Evolutionary conservation across 1,140 invertebrate species (phyloP).

Genomic region (Tetramorium parvispinum): DNA sequence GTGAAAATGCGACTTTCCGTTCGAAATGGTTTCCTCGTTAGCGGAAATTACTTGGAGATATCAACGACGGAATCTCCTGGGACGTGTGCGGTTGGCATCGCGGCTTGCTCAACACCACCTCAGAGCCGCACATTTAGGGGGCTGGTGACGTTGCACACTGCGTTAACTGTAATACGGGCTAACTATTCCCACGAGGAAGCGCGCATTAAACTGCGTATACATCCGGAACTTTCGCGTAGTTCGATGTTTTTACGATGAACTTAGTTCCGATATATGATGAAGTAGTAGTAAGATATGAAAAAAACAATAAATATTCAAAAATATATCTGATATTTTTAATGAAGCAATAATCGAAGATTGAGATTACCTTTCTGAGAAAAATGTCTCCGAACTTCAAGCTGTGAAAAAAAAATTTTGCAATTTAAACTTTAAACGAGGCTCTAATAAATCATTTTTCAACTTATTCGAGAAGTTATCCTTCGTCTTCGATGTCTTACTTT

Average conservation of each 20-base stretch:
- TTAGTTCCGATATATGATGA: not conserved
- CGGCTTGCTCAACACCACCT: slow-evolving; percentile 52
- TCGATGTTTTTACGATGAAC: too few relatives aligned
- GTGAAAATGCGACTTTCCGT: slow-evolving; percentile 53
- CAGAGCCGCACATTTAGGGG: slow-evolving; percentile 54
- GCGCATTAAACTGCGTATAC: slow-evolving; percentile 22
- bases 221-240: slow-evolving; percentile 2
- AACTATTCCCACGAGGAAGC: slow-evolving; percentile 46
- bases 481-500: not conserved
- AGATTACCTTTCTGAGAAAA: not conserved
- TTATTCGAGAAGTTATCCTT: not conserved
- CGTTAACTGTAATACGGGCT: slow-evolving; percentile 55
- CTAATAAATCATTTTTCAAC: not conserved
- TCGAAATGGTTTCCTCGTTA: slow-evolving; percentile 59
- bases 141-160: slow-evolving; percentile 35
- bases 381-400: not conserved
- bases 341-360: not conserved
- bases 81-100: slow-evolving; percentile 50
- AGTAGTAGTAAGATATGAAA: not conserved
- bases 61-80: slow-evolving; percentile 53
- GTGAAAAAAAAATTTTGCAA: not conserved
- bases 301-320: not conserved
- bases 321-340: not conserved
- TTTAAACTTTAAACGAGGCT: not conserved
- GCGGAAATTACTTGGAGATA: slow-evolving; percentile 59